Evolutionary conservation across 2,113 vertebrate species (phyloP).

Genomic region (Tinamus guttatus): DNA sequence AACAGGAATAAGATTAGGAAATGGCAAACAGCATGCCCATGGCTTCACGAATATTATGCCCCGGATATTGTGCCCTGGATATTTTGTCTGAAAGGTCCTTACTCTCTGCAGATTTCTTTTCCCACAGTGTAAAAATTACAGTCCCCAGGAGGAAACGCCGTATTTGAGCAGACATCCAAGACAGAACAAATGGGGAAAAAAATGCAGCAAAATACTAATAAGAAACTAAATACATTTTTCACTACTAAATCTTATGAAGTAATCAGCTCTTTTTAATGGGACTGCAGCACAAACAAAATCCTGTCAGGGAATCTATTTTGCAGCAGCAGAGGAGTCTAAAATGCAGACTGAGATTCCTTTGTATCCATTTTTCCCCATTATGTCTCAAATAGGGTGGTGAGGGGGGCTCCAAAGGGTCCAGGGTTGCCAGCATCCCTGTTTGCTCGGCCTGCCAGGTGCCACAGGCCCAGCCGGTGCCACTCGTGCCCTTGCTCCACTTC

Average conservation of each 20-base stretch:
- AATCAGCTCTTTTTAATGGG: rapidly evolving
- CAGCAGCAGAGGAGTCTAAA: not conserved
- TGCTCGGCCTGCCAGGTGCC: not conserved
- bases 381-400: not conserved
- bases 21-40: slow-evolving; percentile 12
- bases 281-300: not conserved
- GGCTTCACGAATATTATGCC: slow-evolving; percentile 43
- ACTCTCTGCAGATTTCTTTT: slow-evolving; percentile 3
- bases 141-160: rapidly evolving
- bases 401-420: not conserved
- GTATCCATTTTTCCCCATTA: not conserved
- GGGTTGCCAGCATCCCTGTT: not conserved
- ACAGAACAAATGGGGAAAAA: not conserved
- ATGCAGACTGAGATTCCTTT: not conserved
- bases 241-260: not conserved
- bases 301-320: not conserved
- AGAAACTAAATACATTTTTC: rapidly evolving
- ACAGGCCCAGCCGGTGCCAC: not conserved
- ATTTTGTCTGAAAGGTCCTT: slow-evolving; percentile 18
- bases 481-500: not conserved
- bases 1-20: slow-evolving; percentile 13
- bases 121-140: not conserved
- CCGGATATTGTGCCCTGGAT: slow-evolving; percentile 35
- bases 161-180: not conserved
- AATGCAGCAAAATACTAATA: not conserved